A percentile compares a stretch with the other conserved stretches of the same genome.
These are phyloP conservation scores for Rachycentron canadum DNA, from an alignment of 2,797 vertebrate species.

Conservation along the genomic window DNA sequence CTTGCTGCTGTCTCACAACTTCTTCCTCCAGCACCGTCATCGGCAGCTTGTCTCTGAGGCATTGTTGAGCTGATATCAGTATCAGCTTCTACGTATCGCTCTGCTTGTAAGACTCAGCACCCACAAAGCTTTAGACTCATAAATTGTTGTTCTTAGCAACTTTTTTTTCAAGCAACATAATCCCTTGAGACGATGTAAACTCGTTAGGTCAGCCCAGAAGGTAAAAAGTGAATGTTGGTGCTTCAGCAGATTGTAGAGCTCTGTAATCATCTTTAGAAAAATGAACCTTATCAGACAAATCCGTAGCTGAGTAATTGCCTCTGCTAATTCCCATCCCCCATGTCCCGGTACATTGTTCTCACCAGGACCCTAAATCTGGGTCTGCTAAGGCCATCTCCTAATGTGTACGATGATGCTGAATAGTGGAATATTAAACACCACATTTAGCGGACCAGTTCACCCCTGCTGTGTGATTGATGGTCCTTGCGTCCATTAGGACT, in stretches of 20 bases:
- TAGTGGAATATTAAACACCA: slow-evolving; percentile 67
- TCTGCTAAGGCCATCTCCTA: slow-evolving; percentile 58
- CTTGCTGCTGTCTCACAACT: slow-evolving; percentile 46
- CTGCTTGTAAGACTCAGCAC: slow-evolving; percentile 37
- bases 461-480: slow-evolving; percentile 66
- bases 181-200: slow-evolving; percentile 55
- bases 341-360: slow-evolving; percentile 75
- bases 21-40: slow-evolving; percentile 27
- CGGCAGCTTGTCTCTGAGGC: slow-evolving; percentile 38
- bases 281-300: slow-evolving; percentile 77
- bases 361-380: slow-evolving; percentile 60
- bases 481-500: slow-evolving; percentile 57
- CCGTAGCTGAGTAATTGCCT: slow-evolving; percentile 75
- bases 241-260: slow-evolving; percentile 62
- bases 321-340: slow-evolving; percentile 65
- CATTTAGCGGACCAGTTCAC: slow-evolving; percentile 47
- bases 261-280: slow-evolving; percentile 74
- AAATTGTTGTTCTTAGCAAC: slow-evolving; percentile 57
- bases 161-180: slow-evolving; percentile 54
- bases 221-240: slow-evolving; percentile 57
- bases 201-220: slow-evolving; percentile 67
- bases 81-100: slow-evolving; percentile 21
- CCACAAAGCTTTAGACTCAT: slow-evolving; percentile 31
- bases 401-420: slow-evolving; percentile 69
- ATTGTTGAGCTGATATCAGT: slow-evolving; percentile 41